A percentile compares a stretch with the other conserved stretches of the same genome.
phyloP scores from a whole-genome alignment of 2,888 invertebrate species.

The Cinara cedri region DNA sequence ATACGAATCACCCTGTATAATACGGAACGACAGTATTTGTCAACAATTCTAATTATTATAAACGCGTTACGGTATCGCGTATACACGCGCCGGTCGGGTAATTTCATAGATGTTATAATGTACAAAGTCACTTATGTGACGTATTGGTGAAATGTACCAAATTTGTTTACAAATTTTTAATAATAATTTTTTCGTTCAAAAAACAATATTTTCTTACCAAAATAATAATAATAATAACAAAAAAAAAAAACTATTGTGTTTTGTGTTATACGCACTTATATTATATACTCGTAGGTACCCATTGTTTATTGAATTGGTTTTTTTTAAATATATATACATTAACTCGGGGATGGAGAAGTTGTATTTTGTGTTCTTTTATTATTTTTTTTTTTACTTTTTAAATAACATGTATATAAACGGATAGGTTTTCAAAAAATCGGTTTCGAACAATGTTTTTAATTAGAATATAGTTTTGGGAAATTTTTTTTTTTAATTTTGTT shows the following conservation, averaged over 20 bases:
- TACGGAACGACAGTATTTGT: too few species aligned
- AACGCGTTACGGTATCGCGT: too few species aligned
- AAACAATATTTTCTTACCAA: slow-evolving; percentile 5
- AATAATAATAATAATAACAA: not conserved
- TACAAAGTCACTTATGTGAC: too few species aligned
- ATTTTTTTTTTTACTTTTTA: not conserved
- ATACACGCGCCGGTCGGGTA: too few species aligned
- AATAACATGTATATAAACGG: not conserved
- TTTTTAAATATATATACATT: slow-evolving; percentile 5
- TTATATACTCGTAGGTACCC: not conserved
- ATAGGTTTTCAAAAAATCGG: not conserved
- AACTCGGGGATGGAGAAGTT: not conserved
- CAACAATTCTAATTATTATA: too few species aligned
- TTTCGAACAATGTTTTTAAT: slow-evolving; percentile 14
- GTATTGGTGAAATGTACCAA: too few species aligned
- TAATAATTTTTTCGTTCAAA: not conserved
- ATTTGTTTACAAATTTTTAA: too few species aligned
- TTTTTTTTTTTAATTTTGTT: not conserved
- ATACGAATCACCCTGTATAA: too few species aligned
- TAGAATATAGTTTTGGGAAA: slow-evolving; percentile 4
- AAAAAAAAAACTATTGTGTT: slow-evolving; percentile 2
- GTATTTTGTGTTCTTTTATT: not conserved
- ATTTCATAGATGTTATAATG: too few species aligned
- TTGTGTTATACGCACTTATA: not conserved
- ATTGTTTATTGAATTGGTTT: slow-evolving; percentile 21